Percentiles rank a stretch among this genome's conserved stretches.
These are phyloP conservation scores for Thalpophila matura DNA, from an alignment of 2,888 invertebrate species.

Conservation along the genomic window DNA sequence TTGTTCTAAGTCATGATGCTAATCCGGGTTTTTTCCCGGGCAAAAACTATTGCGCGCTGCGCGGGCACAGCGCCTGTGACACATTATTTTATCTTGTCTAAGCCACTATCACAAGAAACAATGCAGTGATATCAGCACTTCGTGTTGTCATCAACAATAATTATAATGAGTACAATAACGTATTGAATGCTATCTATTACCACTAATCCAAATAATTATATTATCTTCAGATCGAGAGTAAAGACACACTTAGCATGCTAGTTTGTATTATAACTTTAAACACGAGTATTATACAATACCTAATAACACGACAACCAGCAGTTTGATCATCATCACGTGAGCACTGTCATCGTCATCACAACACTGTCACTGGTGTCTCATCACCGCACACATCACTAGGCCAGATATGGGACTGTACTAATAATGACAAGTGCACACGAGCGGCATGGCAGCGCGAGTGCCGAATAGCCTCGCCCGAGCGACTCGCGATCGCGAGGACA, in stretches of 20 bases:
- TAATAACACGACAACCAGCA: slow-evolving; percentile 49
- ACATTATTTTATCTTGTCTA: slow-evolving; percentile 26
- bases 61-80: slow-evolving; percentile 7
- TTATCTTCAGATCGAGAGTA: neutral
- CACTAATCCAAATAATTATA: slow-evolving; percentile 2
- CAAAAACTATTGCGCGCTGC: neutral
- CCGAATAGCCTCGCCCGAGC: slow-evolving; percentile 32
- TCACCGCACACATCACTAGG: slow-evolving; percentile 25
- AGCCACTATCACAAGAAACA: slow-evolving; percentile 31
- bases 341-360: slow-evolving; percentile 26
- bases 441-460: slow-evolving; percentile 1
- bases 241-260: neutral
- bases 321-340: slow-evolving; percentile 27
- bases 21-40: too few relatives aligned
- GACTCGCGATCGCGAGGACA: slow-evolving; percentile 63
- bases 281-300: slow-evolving; percentile 48
- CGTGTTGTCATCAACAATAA: slow-evolving; percentile 24
- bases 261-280: neutral
- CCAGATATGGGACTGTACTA: neutral
- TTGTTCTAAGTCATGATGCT: too few relatives aligned
- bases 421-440: neutral
- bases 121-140: slow-evolving; percentile 50
- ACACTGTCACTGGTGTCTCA: slow-evolving; percentile 12
- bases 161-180: slow-evolving; percentile 3
- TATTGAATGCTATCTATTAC: neutral